Evolutionary conservation across 2,888 invertebrate species (phyloP).

Genomic region (Laspeyria flexula): DNA sequence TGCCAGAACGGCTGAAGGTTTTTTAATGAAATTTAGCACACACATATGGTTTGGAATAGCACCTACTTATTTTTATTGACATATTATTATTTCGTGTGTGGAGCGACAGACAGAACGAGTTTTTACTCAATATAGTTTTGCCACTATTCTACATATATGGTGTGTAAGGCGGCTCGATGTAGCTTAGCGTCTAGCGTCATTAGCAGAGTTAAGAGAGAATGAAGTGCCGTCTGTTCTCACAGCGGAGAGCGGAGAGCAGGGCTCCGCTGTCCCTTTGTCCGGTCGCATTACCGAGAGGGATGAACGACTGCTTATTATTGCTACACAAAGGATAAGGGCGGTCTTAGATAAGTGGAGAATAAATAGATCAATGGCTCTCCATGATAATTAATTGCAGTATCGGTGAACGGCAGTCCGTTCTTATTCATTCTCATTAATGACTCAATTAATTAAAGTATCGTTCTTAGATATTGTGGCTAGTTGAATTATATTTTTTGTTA

Average conservation of each 20-base stretch:
- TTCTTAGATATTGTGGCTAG: too few relatives aligned
- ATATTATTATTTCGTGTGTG: too few relatives aligned
- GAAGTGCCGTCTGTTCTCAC: conserved; percentile 20
- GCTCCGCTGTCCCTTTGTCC: conserved; percentile 26
- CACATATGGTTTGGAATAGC: too few relatives aligned
- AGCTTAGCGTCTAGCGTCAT: conserved; percentile 38
- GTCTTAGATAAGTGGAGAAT: neutral
- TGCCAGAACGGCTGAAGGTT: too few relatives aligned
- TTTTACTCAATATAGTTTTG: too few relatives aligned
- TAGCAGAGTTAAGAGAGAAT: conserved; percentile 42
- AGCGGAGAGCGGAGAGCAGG: conserved; percentile 2
- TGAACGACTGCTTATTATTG: conserved; percentile 8
- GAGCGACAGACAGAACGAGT: neutral
- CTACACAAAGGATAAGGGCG: neutral
- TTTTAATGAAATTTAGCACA: too few relatives aligned
- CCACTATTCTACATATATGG: neutral
- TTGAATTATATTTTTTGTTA: too few relatives aligned
- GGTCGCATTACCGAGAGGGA: conserved; percentile 3
- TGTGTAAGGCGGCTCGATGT: conserved; percentile 17
- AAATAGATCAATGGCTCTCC: neutral
- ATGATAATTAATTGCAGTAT: neutral
- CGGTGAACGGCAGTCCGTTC: neutral
- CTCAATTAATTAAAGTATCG: neutral
- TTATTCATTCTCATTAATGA: neutral
- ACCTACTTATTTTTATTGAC: too few relatives aligned